Base-by-base conservation (phyloP, 2,888 invertebrate genomes). In the Celastrina argiolus region DNA sequence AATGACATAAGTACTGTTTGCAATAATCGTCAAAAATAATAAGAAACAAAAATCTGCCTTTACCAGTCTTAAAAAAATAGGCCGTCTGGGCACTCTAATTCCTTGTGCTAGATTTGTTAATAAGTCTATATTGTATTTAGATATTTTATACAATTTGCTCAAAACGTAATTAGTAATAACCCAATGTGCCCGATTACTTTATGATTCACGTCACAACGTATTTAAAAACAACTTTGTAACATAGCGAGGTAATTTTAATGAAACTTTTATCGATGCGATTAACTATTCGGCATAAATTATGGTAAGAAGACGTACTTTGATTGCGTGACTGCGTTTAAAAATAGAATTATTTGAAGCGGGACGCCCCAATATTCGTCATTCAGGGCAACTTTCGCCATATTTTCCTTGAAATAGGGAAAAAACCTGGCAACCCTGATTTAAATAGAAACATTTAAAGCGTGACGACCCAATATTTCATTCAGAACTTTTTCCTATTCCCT, bases 361-460 rank as follows among this genome's bases (percentile, higher is more conserved):
- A 28, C 36, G 59, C 59, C 36, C 36, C 36, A 34, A 34, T 59
- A 34, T 59, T 34, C 36, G 34, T 59, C 59, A 59, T 34, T 34
- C 16, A 7, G 2, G 10, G 45, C 45, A 45, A 7, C 45, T 10
- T 45, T n/a, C 31, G n/a, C n/a, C 16, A 42, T 12, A 14, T 39
- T 41, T 42, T 7, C 42, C 16, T 18, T 6, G 18, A 45, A 18
- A 45, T 45, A 18, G 10, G 10, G 16, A 18, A 45, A 41, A 10
- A 5, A 2, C 3, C 45, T 18, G 45, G 45, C 45, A 71, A 70
- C 71, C 69, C 68, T 74, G 69, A 72, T 69, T 69, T 66, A 61
- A 28, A 34, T n/a, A n/a, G 67, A 71, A 66, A 65, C 61, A 61
- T 65, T 42, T 51, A 63, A 56, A 56, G 26, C 56, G 26, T 10